Base-by-base conservation (phyloP, 2,888 invertebrate species). In the Colostygia pectinataria region DNA sequence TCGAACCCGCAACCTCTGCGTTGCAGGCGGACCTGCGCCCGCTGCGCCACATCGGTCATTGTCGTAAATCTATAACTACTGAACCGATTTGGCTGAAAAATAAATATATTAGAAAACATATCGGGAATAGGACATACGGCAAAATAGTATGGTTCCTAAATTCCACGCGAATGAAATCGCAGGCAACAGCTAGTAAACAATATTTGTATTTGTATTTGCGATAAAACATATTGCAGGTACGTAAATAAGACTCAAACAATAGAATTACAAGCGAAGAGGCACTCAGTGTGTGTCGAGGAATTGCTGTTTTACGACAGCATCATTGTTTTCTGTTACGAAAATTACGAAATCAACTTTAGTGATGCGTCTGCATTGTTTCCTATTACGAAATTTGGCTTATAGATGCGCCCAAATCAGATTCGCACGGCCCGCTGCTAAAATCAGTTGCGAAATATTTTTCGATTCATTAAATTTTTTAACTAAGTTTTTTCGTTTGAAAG, bases 311-410 rank as follows among this genome's bases (percentile, higher is more conserved):
- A 46, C 47, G 44, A 51, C 51, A 37, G 29, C 37, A 4, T 15
- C 34, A 59, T 59, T 59, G 58, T 59, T 50, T 53, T 55, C 20
- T 23, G 32, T 45, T 51, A 45, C 45, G 39, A 48, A 41, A 47
- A 18, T 48, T 10, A 32, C 40, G 43, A 49, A 49, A 49, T 32
- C 25, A 7, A 20, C 23, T 48, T 27, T 29, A 42, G 24, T 33
- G 46, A 43, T 47, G 46, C 39, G 36, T 39, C 28, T 14, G 24
- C 28, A 53, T 55, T 54, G 58, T 57, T 48, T 48, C 45, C 27
- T 28, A 34, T 48, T 40, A 44, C 48, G 40, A 41, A 40, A 45
- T 39, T 18, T 5, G n/a, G 10, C 37, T 3, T 5, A 18, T 32
- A 23, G 20, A 39, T 53, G 39, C 40, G 36, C 40, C 20, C 15